Evolutionary conservation across 2,797 vertebrate genomes (phyloP), one percentile per base, ranked within the genome.

Genomic region (Neosilurus hyrtlii): DNA sequence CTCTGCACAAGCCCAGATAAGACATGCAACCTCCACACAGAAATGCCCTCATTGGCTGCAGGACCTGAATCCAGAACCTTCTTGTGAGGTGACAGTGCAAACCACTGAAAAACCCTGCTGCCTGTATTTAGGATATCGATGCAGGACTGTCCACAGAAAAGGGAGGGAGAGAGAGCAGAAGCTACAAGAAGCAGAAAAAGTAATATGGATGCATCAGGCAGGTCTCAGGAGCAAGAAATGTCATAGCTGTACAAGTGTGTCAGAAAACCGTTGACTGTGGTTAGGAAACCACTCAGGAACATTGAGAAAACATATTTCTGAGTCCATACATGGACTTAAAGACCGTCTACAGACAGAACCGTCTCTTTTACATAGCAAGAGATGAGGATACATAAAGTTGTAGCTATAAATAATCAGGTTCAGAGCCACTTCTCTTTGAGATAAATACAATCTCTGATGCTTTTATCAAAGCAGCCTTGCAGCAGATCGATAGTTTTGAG

Each of bases 401-500:
- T 56, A 18, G 8, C 52, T 74, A 74, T 56, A 74, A 56, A 74
- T 56, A 74, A 56, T 74, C 24, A 10, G 51, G 73, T 30, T 59
- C 8, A 75, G 20, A 75, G 72, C 16, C 16, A 74, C 57, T 57
- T 57, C 26, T 57, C 72, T 57, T 74, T 74, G 52, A 74, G 26
- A 57, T 18, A 30, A 30, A 18, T 6, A 74, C 18, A 16, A 75
- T 59, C 15, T 56, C 2, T 9, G 7, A 72, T 72, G 49, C 70
- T 52, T 72, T 73, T 5, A 56, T 37, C 24, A 56, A 30, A 10
- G n/a, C 52, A 59, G 73, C 16, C 30, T 75, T 75, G 73, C 9
- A 75, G 73, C 56, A 59, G 18, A 75, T 75, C 54, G 35, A 75
- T 75, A 35, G 26, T 37, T 57, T 75, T 72, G n/a, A 54, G 14